Conservation (phyloP, 1,140 invertebrate species). For the Ceratina japonica region DNA sequence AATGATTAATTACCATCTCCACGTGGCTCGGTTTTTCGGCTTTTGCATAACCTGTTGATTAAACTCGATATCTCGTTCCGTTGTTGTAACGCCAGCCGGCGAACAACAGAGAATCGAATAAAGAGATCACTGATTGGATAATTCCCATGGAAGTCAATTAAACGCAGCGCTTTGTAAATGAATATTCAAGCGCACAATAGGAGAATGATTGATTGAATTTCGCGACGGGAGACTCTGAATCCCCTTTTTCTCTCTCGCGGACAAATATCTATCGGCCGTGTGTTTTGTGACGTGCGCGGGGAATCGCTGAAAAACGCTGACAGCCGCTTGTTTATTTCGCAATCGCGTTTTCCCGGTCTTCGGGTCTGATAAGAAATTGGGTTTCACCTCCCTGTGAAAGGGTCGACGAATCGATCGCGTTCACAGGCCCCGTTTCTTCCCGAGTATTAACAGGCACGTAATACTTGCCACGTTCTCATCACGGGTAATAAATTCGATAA, state of each 20-base stretch:
- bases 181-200: too few species aligned
- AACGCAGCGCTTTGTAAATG: too few species aligned
- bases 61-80: background rate
- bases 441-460: constrained; percentile 18
- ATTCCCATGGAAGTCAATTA: background rate
- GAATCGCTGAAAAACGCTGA: background rate
- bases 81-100: background rate
- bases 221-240: constrained; percentile 14
- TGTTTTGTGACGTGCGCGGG: background rate
- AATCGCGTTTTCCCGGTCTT: background rate
- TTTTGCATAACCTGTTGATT: background rate
- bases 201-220: background rate
- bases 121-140: too few species aligned
- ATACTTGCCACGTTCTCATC: background rate
- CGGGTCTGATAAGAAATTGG: background rate
- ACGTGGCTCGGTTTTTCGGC: background rate
- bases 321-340: constrained; percentile 29
- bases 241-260: background rate
- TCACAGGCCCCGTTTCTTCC: background rate
- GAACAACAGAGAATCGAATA: too few species aligned
- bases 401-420: constrained; percentile 5
- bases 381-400: background rate
- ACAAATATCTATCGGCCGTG: constrained; percentile 28
- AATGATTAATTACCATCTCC: background rate
- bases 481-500: background rate